phyloP scores from a whole-genome alignment of 2,888 invertebrate genomes.

The Phlogophora meticulosa region DNA sequence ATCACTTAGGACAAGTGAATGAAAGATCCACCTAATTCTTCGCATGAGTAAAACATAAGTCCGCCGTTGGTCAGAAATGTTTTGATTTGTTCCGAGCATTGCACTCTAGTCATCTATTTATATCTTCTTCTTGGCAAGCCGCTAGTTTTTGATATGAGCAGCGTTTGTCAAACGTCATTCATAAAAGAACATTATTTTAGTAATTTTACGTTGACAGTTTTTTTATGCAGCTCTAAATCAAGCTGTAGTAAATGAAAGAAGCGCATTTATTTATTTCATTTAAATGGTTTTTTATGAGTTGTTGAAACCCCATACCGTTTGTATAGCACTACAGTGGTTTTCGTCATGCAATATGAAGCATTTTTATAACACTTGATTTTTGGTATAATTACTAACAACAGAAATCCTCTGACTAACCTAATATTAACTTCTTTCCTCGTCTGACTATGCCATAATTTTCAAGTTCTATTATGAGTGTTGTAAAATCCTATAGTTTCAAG shows the following conservation, averaged over 20 bases:
- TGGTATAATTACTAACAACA: not conserved
- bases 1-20: not conserved
- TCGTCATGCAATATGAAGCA: not conserved
- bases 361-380: not conserved
- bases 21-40: conserved; percentile 11
- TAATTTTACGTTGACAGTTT: not conserved
- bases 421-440: conserved; percentile 19
- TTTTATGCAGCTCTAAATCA: conserved; percentile 7
- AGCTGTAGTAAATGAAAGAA: not conserved
- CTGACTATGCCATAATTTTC: not conserved
- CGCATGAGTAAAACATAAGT: conserved; percentile 29
- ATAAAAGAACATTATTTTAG: conserved; percentile 49
- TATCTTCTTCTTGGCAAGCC: conserved; percentile 75
- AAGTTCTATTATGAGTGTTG: conserved; percentile 21
- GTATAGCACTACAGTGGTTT: not conserved
- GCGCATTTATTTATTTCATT: not conserved
- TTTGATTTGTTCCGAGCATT: conserved; percentile 77
- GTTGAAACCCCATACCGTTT: not conserved
- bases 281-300: not conserved
- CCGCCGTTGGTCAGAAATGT: conserved; percentile 56
- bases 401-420: not conserved
- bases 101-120: conserved; percentile 78
- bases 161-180: conserved; percentile 66
- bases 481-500: conserved; percentile 41
- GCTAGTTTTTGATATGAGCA: conserved; percentile 61